These are phyloP conservation scores for Nymphalis polychloros DNA, from an alignment of 2,888 invertebrate genomes.

Conservation along the genomic window DNA sequence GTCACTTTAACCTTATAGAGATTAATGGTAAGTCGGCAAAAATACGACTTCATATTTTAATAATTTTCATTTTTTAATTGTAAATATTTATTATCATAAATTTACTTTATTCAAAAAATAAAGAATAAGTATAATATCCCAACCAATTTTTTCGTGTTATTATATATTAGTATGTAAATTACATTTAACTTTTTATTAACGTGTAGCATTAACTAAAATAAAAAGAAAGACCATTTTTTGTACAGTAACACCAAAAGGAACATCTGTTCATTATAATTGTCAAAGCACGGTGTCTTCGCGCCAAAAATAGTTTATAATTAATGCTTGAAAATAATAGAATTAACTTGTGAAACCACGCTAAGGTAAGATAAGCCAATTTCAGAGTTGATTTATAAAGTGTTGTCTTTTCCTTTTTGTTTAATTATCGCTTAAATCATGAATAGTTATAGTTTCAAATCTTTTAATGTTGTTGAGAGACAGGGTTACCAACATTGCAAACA, in stretches of 20 bases:
- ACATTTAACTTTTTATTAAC: too few relatives aligned
- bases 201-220: background rate
- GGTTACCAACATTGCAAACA: constrained; percentile 46
- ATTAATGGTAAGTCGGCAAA: too few relatives aligned
- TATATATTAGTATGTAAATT: too few relatives aligned
- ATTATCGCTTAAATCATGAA: background rate
- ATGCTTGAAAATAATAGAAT: background rate
- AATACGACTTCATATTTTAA: too few relatives aligned
- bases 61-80: too few relatives aligned
- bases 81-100: too few relatives aligned
- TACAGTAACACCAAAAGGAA: background rate
- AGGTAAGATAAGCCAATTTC: constrained; percentile 15
- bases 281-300: constrained; percentile 29
- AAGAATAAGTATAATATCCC: too few relatives aligned
- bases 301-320: constrained; percentile 28
- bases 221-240: too few relatives aligned
- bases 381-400: background rate
- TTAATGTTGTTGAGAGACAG: constrained; percentile 34
- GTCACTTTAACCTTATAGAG: too few relatives aligned
- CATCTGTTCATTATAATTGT: constrained; percentile 14
- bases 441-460: background rate
- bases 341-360: background rate
- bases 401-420: background rate
- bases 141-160: too few relatives aligned
- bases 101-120: too few relatives aligned